phyloP scores from a whole-genome alignment of 1,140 invertebrate species.

The Acyrthosiphon pisum region DNA sequence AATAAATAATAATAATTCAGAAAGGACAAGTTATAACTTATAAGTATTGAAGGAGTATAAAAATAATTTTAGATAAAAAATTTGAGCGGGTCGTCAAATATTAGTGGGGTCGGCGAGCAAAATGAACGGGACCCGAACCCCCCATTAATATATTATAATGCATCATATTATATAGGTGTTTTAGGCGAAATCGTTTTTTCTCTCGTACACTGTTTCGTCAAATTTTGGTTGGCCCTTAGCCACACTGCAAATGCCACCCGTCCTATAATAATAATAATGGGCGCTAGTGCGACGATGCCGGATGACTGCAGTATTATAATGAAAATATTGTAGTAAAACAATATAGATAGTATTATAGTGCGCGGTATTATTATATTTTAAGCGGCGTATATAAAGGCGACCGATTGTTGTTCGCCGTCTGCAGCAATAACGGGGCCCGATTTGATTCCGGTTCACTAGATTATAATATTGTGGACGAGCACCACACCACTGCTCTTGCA shows the following conservation, averaged over 20 bases:
- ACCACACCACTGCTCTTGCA: background rate
- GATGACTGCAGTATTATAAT: background rate
- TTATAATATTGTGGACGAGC: conserved; percentile 15
- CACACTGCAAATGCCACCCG: background rate
- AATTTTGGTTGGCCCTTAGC: background rate
- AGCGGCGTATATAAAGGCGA: background rate
- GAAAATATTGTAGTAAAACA: conserved; percentile 35
- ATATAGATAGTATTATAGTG: conserved; percentile 22
- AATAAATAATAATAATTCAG: background rate
- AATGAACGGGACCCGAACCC: background rate
- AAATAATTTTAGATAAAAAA: background rate
- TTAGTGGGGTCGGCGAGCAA: too few species aligned
- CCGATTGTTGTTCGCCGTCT: conserved; percentile 16
- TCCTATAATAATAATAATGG: background rate
- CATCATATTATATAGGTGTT: background rate
- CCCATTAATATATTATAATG: background rate
- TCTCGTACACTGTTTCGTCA: background rate
- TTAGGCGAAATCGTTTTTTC: background rate
- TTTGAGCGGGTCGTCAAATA: background rate
- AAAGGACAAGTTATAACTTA: background rate
- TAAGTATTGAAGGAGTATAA: background rate
- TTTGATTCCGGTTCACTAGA: conserved; percentile 42
- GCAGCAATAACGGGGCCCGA: background rate
- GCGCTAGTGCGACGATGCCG: background rate
- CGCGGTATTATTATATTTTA: conserved; percentile 10